Conservation (phyloP, 2,797 vertebrate species). For the Centropyge bicolor region DNA sequence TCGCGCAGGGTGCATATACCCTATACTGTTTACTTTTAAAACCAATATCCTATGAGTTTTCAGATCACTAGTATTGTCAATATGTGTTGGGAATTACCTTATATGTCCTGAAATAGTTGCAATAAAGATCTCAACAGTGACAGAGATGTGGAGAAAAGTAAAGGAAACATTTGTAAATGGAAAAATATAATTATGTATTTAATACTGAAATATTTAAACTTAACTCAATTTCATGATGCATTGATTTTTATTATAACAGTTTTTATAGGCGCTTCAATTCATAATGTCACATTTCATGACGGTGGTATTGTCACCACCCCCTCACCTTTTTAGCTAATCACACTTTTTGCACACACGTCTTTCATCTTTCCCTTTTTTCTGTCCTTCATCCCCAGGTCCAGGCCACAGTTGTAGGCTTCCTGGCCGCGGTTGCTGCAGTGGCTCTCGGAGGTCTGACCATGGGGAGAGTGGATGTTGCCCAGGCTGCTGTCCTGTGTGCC, state of each 20-base stretch:
- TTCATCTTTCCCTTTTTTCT: background rate
- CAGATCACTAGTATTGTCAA: too few relatives aligned
- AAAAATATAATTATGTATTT: too few relatives aligned
- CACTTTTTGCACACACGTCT: background rate
- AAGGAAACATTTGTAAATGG: too few relatives aligned
- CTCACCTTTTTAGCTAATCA: background rate
- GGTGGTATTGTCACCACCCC: background rate
- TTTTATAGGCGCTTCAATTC: background rate
- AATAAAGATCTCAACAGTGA: too few relatives aligned
- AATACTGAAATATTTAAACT: too few relatives aligned
- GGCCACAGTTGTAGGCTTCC: constrained; percentile 91
- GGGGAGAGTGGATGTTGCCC: constrained; percentile 81
- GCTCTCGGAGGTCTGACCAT: constrained; percentile 84
- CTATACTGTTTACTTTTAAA: background rate
- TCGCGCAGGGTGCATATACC: background rate
- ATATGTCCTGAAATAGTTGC: too few relatives aligned
- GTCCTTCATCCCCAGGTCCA: constrained; percentile 84
- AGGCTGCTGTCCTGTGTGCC: constrained; percentile 88
- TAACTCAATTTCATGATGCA: background rate
- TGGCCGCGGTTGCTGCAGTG: constrained; percentile 89
- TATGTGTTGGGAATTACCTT: too few relatives aligned
- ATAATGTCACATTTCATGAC: background rate
- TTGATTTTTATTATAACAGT: too few relatives aligned
- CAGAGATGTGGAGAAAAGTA: too few relatives aligned
- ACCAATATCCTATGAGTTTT: too few relatives aligned